Base-by-base conservation (phyloP, 2,888 invertebrate genomes). In the Thera britannica region DNA sequence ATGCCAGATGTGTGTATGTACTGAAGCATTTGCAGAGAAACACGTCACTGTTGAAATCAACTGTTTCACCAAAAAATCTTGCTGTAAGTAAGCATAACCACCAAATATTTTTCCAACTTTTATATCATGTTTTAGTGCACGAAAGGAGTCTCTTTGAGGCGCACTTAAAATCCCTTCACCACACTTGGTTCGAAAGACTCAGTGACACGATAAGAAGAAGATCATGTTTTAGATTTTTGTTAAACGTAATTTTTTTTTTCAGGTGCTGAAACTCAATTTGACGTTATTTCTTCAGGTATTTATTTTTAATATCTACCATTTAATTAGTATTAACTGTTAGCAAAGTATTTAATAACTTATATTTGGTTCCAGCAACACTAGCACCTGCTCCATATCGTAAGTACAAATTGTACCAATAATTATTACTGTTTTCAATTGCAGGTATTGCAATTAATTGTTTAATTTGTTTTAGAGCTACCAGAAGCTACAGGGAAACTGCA, bases 1-100 rank as follows among this genome's bases (percentile, higher is more conserved):
- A 1, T 93, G 93, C 74, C 88, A 88, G 75, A 72, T 84, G 58
- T 93, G 93, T 70, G 73, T 88, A 49, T 93, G 93, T 72, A 79
- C 74, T 0, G 92, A 92, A 71, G 73, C 79, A 7, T 72, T 67
- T 49, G 66, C 76, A 2, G 9, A 57, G 0, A 82, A 81, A 2
- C 58, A 83, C 55, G 73, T 85, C 73, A 87, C 83, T 41, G 80
- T 93, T 0, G 93, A 93, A 77, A 83, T 92, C 65, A 86, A 84
- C 77, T 93, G 93, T 74, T 88, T 80, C 73, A 90, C 91, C 8
- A 92, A 87, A 67, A 80, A 79, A 0, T 78, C 83, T 49, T 93
- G 93, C 77, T 93, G 93, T 92, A 65, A 86, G 91, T 89, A 65
- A 34, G 3, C 11, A 23, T 41, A 2, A 41, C 41, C 2, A 38